Evolutionary conservation across 2,888 invertebrate species (phyloP).

Genomic region (Pristionchus exspectatus): DNA sequence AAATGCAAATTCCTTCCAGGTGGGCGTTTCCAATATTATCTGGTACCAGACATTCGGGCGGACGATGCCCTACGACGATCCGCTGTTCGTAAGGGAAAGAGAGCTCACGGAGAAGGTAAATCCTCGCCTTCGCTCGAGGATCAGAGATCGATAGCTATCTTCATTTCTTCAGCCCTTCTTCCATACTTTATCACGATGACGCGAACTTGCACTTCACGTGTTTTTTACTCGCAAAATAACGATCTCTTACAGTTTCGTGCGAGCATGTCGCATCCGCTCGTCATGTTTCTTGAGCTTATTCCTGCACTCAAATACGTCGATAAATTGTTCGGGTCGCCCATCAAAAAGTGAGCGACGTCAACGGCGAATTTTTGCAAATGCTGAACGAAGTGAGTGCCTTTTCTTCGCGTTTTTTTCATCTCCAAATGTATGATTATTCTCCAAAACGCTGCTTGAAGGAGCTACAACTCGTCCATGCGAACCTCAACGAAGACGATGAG

Average conservation of each 20-base stretch:
- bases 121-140: too few species aligned
- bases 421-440: too few species aligned
- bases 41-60: slow-evolving; percentile 5
- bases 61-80: background rate
- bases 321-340: background rate
- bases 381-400: background rate
- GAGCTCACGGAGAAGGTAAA: background rate
- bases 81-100: background rate
- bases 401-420: too few species aligned
- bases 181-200: too few species aligned
- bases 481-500: background rate
- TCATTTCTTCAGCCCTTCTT: too few species aligned
- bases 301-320: background rate
- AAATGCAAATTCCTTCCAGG: background rate
- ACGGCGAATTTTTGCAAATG: background rate
- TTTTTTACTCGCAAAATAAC: background rate
- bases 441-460: background rate
- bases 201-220: too few species aligned
- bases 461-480: background rate
- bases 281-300: background rate
- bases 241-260: background rate
- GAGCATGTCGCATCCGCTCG: background rate
- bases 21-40: background rate
- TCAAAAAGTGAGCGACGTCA: background rate
- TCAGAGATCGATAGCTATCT: too few species aligned